phyloP scores from a whole-genome alignment of 92 coral and sea anemone genomes.

The Hydrozoanthus gracilis region DNA sequence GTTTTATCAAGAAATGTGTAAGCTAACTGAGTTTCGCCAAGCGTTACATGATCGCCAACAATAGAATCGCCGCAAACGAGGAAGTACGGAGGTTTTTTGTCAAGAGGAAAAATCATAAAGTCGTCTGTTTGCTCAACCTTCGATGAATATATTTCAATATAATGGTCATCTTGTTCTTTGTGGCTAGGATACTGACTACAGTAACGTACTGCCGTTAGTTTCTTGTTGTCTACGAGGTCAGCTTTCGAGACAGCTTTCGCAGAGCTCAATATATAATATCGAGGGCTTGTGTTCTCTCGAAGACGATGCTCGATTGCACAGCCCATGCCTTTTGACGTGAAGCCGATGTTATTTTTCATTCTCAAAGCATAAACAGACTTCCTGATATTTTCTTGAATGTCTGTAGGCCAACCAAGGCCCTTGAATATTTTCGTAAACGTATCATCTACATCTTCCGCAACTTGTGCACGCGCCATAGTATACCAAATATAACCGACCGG shows the following conservation, averaged over 20 bases:
- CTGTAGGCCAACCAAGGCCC: conserved; percentile 16
- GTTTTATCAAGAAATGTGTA: conserved; percentile 12
- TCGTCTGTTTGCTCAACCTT: not conserved
- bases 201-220: conserved; percentile 23
- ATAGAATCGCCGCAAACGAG: not conserved
- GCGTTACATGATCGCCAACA: not conserved
- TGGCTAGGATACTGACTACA: conserved; percentile 29
- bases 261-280: conserved; percentile 1
- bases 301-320: conserved; percentile 7
- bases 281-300: not conserved
- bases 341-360: conserved; percentile 28
- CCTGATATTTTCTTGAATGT: conserved; percentile 11
- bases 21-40: conserved; percentile 5
- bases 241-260: conserved; percentile 19
- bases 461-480: not conserved
- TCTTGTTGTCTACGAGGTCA: not conserved
- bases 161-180: not conserved
- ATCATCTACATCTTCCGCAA: not conserved
- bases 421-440: not conserved
- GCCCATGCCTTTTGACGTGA: conserved; percentile 19
- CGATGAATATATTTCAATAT: not conserved
- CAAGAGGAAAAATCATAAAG: conserved; percentile 13
- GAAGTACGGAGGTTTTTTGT: not conserved
- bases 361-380: conserved; percentile 33
- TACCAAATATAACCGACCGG: no score